Evolutionary conservation across 2,888 invertebrate genomes (phyloP), one percentile per base, ranked within the genome.

Genomic region (Galeruca laticollis): DNA sequence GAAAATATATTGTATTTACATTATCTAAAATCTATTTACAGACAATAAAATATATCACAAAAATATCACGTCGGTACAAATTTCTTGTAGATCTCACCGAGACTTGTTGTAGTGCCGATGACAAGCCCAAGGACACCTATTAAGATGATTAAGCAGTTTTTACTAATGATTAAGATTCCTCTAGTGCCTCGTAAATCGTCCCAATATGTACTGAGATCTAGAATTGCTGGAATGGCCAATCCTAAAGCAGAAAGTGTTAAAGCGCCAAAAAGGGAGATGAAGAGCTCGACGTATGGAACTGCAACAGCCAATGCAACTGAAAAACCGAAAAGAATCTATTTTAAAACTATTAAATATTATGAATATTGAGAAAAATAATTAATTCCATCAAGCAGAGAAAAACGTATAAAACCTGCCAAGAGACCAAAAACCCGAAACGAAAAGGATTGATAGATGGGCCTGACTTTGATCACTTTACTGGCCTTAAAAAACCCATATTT

Each of bases 201-300:
- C 94, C 95, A 96, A 83, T 92, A 92, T 0, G 94, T 92, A 83
- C 93, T 91, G 75, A 93, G 90, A 81, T 97, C 94, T 76, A 98
- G 94, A 73, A 96, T 87, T 0, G 97, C 96, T 10, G 97, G 97
- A 84, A 97, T 94, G 1, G 95, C 94, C 57, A 98, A 88, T 0
- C 97, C 97, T 68, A 97, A 88, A 0, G 94, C 94, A 0, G 97
- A 95, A 56, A 96, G 87, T 75, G 96, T 95, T 2, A 97, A 88
- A 0, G 97, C 96, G n/a, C 97, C 97, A 80, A 94, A 92, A 52
- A 94, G 86, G 0, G 94, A 93, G 73, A 92, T 91, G 74, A 95
- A 94, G 56, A 95, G 87, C 70, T 94, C 94, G 81, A 97, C 86
- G 79, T 94, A 91, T 0, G 97, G 97, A 69, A 97, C 93, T 0